Evolutionary conservation across 2,113 vertebrate species (phyloP).

Genomic region (Rallus limicola): DNA sequence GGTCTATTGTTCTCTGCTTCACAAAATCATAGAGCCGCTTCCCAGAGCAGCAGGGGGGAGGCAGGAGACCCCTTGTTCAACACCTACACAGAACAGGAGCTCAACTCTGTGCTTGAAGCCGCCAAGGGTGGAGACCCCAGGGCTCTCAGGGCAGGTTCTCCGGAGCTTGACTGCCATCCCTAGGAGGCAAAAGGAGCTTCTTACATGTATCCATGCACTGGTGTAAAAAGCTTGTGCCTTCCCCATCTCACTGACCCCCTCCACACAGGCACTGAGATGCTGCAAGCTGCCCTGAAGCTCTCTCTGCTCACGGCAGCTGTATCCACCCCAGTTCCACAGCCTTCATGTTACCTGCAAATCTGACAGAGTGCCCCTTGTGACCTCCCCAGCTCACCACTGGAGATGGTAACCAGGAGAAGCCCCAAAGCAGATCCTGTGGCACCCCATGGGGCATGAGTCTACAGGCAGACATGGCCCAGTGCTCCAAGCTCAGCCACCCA

Average conservation of each 20-base stretch:
- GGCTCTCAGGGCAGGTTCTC: not conserved
- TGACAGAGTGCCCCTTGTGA: not conserved
- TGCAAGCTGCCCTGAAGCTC: not conserved
- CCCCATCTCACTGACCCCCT: accelerated
- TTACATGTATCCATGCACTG: not conserved
- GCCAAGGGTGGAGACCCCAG: not conserved
- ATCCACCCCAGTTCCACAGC: not conserved
- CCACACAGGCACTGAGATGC: too few species aligned
- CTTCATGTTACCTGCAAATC: not conserved
- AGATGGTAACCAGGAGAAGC: not conserved
- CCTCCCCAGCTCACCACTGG: too few species aligned
- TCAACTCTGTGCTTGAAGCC: not conserved
- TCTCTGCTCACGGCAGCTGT: not conserved
- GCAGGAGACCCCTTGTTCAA: not conserved
- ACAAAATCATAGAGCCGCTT: not conserved
- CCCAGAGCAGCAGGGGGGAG: not conserved
- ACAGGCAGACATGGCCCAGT: accelerated
- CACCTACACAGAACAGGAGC: not conserved
- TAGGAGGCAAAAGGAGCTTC: not conserved
- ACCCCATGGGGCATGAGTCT: accelerated
- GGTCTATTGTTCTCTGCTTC: not conserved
- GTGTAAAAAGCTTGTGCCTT: not conserved
- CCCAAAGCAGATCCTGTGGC: not conserved
- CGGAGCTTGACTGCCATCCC: not conserved
- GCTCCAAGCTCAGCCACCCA: not conserved